phyloP scores from a whole-genome alignment of 2,888 invertebrate species.

The Heteropelma amictum region DNA sequence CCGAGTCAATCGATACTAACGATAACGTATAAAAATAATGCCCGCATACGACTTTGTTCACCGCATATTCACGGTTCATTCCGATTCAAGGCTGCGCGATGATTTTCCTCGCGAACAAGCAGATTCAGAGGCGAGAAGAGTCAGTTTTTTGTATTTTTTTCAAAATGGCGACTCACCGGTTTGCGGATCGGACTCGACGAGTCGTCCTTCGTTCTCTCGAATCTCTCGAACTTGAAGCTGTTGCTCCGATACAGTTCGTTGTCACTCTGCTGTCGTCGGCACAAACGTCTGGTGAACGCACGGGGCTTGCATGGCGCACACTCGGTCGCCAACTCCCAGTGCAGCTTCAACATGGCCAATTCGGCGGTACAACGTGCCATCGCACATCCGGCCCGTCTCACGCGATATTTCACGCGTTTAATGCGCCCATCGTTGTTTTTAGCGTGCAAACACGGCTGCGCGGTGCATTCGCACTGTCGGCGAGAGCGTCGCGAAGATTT shows the following conservation, averaged over 20 bases:
- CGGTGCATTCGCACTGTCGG: slow-evolving; percentile 67
- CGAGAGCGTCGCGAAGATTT: slow-evolving; percentile 66
- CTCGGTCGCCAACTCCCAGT: slow-evolving; percentile 80
- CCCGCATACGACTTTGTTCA: no score
- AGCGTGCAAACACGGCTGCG: slow-evolving; percentile 68
- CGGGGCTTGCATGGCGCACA: slow-evolving; percentile 80
- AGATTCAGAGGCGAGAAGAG: no score
- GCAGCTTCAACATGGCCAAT: slow-evolving; percentile 77
- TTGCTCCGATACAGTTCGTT: slow-evolving; percentile 92
- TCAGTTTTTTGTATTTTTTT: no score
- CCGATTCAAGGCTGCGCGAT: no score
- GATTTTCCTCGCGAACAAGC: no score
- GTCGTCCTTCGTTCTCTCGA: slow-evolving; percentile 86
- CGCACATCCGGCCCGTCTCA: slow-evolving; percentile 74
- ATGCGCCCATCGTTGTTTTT: slow-evolving; percentile 73
- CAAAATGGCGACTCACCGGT: slow-evolving; percentile 82
- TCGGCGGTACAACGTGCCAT: slow-evolving; percentile 76
- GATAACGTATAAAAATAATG: no score
- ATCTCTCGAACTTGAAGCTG: slow-evolving; percentile 92
- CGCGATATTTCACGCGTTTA: slow-evolving; percentile 74
- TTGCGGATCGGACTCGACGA: slow-evolving; percentile 81
- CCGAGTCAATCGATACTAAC: no score
- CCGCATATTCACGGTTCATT: no score
- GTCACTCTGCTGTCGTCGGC: slow-evolving; percentile 86
- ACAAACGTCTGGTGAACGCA: slow-evolving; percentile 85